A percentile compares a stretch with the other conserved stretches of the same genome.
phyloP scores from a whole-genome alignment of 1,140 invertebrate genomes.

The Holcopasites calliopsidis region DNA sequence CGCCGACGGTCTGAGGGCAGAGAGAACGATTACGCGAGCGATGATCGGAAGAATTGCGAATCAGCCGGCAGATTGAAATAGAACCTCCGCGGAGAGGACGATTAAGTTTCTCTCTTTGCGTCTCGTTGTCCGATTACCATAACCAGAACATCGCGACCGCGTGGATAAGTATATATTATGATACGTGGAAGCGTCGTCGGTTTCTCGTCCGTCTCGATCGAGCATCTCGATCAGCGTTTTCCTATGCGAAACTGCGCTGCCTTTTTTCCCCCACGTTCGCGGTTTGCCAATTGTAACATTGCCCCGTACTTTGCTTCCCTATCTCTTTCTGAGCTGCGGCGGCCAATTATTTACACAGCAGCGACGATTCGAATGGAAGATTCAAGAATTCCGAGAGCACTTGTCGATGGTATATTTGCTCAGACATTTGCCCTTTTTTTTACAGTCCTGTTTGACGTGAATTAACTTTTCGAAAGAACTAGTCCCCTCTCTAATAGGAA shows the following conservation, averaged over 20 bases:
- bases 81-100: slow-evolving; percentile 7
- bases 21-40: not conserved
- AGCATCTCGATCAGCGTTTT: not conserved
- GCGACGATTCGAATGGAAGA: not conserved
- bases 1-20: not conserved
- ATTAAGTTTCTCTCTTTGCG: slow-evolving; percentile 28
- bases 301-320: slow-evolving; percentile 1
- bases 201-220: slow-evolving; percentile 32
- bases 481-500: too few relatives aligned
- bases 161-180: slow-evolving; percentile 46
- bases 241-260: not conserved
- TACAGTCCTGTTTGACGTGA: too few relatives aligned
- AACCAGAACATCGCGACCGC: slow-evolving; percentile 3
- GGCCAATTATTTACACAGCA: slow-evolving; percentile 13
- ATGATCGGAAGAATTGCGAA: not conserved
- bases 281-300: slow-evolving; percentile 45
- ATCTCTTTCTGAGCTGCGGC: too few relatives aligned
- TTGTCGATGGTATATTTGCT: too few relatives aligned
- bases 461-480: too few relatives aligned
- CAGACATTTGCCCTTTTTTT: too few relatives aligned
- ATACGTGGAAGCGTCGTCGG: slow-evolving; percentile 12
- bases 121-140: slow-evolving; percentile 34
- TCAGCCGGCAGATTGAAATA: slow-evolving; percentile 17
- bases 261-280: slow-evolving; percentile 11
- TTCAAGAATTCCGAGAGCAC: not conserved